Base-by-base conservation (phyloP, 2,888 invertebrate species). In the Euclidia mi region DNA sequence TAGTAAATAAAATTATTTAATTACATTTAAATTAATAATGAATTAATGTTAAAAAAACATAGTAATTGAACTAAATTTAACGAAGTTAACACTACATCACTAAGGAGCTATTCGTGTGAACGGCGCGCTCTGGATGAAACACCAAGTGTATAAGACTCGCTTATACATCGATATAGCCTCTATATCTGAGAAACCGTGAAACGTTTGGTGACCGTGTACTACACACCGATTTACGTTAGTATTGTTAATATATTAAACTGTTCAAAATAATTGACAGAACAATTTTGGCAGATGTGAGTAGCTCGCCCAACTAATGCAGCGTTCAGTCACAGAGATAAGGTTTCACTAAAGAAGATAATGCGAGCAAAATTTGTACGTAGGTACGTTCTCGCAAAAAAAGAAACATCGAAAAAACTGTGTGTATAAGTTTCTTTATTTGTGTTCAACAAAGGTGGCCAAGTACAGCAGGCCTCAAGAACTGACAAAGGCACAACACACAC, bases 1-100 rank as follows among this genome's bases (percentile, higher is more conserved):
- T 34, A 52, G 4, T 50, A 44, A 59, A 60, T 49, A 56, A 62
- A 55, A 59, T 53, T 55, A 61, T 65, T 61, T 56, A 61, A 60
- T 60, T 65, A 66, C 31, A 58, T 44, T 71, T 63, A 63, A 61
- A 65, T 64, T 71, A 75, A 65, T 66, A 57, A 61, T 58, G 53
- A 56, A 58, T 67, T 67, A 65, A 61, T 63, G 70, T 76, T 56
- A 60, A 65, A 65, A 72, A 70, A 41, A 65, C 46, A 9, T 40
- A 63, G 50, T 60, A 73, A 72, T 72, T 76, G 52, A 70, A 66
- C 66, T 69, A 75, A 76, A 66, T 65, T 61, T 46, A 64, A 69
- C 57, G 56, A 47, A 72, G 64, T 67, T 68, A 78, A 59, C 50
- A 59, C 59, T 76, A 72, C 66, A 63, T 67, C 68, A 68, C 65